Evolutionary conservation across 2,888 invertebrate species (phyloP).

Genomic region (Drosophila neotestacea): DNA sequence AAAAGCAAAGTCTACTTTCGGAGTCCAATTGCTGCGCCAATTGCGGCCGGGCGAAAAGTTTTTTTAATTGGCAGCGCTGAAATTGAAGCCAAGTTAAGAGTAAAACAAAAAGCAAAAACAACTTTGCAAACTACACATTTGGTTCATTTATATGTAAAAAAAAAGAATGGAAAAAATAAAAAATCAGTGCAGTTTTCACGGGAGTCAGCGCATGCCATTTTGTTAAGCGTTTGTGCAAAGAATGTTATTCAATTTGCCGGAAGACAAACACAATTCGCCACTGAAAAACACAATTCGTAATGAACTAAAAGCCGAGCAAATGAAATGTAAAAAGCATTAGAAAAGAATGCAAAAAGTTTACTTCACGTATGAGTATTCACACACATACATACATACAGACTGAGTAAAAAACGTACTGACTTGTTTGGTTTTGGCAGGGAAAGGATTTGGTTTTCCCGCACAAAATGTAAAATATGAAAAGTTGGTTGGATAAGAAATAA

Average conservation of each 20-base stretch:
- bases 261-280: constrained; percentile 38
- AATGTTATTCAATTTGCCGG: constrained; percentile 46
- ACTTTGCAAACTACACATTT: constrained; percentile 44
- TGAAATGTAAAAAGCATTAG: constrained; percentile 56
- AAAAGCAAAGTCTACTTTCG: constrained; percentile 62
- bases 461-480: background rate
- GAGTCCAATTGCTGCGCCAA: constrained; percentile 40
- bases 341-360: constrained; percentile 36
- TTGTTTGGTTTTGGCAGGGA: constrained; percentile 22
- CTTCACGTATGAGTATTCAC: background rate
- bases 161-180: background rate
- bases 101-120: constrained; percentile 51
- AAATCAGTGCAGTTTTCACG: constrained; percentile 15
- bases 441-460: constrained; percentile 13
- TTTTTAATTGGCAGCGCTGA: constrained; percentile 58
- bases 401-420: constrained; percentile 13
- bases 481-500: constrained; percentile 1
- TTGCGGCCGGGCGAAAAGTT: constrained; percentile 52
- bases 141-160: constrained; percentile 17
- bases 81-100: constrained; percentile 57
- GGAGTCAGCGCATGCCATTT: constrained; percentile 14
- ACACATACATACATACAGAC: constrained; percentile 7
- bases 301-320: constrained; percentile 60
- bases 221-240: constrained; percentile 28
- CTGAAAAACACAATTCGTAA: constrained; percentile 33